Percentiles rank a stretch among this genome's conserved stretches.
Conservation (phyloP, 2,113 vertebrate genomes). For the Eidolon helvum region DNA sequence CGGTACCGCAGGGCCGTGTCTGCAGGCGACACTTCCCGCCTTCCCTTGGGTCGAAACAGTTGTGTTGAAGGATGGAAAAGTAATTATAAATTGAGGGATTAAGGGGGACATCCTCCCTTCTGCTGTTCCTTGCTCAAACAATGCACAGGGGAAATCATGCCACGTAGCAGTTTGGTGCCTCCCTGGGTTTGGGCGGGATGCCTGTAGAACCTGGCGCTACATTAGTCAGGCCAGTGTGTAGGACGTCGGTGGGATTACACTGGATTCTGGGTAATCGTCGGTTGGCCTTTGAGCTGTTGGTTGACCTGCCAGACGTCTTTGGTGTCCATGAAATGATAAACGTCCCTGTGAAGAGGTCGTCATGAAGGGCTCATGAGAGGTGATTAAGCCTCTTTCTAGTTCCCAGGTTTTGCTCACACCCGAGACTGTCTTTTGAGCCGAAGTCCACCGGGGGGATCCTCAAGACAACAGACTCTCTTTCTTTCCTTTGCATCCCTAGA, state of each 20-base stretch:
- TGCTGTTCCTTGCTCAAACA: not conserved
- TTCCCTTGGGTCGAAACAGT: constrained; percentile 26
- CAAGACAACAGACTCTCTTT: not conserved
- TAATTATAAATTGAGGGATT: not conserved
- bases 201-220: not conserved
- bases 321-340: constrained; percentile 35
- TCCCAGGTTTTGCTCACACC: not conserved
- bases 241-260: constrained; percentile 33
- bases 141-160: not conserved
- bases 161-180: not conserved
- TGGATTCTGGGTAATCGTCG: not conserved
- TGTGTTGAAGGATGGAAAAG: constrained; percentile 29
- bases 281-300: constrained; percentile 53
- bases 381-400: not conserved
- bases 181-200: not conserved
- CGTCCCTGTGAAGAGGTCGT: not conserved
- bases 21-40: constrained; percentile 10
- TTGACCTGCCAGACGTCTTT: constrained; percentile 35
- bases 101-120: not conserved
- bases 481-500: not conserved
- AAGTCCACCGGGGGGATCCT: not conserved
- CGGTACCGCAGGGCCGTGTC: not conserved
- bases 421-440: not conserved
- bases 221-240: constrained; percentile 30
- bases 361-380: not conserved